Base-by-base conservation (phyloP, 1,140 invertebrate genomes). In the Macrobrachium rosenbergii region DNA sequence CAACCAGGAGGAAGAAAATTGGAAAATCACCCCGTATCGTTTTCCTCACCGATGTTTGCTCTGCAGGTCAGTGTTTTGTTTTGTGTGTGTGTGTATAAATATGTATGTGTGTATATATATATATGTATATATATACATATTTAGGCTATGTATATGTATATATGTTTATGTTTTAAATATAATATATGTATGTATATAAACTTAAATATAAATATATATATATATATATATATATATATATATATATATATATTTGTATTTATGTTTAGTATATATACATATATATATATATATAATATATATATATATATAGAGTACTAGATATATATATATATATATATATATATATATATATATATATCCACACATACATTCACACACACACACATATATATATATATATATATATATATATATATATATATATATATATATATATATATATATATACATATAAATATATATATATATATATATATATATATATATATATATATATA, bases 171-270 rank as follows among this genome's bases (percentile, higher is more conserved):
- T n/a, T n/a, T n/a, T n/a, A n/a, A n/a, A 72, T 72, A 72, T 72
- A 72, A 72, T 72, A 72, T 37, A 37, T 37, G 3, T 37, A 37
- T 37, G 3, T 37, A 37, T 37, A 37, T 37, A 37, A n/a, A n/a
- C n/a, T n/a, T n/a, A n/a, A n/a, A 72, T 72, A 72, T 72, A 72
- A 17, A 72, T 72, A 72, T 72, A 72, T 72, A 72, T 72, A 21
- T 21, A 72, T 21, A 21, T 72, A 72, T 72, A 72, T 72, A 72
- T 72, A 72, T 72, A 72, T 72, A 72, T 72, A 72, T 37, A 37
- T 37, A 37, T 37, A 37, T 37, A 37, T 37, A 37, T 37, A 37
- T 37, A 37, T 37, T 2, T 37, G 3, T 37, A 37, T 37, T 2
- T 37, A 37, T 37, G 3, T 37, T 2, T 37, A 37, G 3, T 37